phyloP scores from a whole-genome alignment of 2,113 vertebrate genomes.

The Leptodactylus fuscus region DNA sequence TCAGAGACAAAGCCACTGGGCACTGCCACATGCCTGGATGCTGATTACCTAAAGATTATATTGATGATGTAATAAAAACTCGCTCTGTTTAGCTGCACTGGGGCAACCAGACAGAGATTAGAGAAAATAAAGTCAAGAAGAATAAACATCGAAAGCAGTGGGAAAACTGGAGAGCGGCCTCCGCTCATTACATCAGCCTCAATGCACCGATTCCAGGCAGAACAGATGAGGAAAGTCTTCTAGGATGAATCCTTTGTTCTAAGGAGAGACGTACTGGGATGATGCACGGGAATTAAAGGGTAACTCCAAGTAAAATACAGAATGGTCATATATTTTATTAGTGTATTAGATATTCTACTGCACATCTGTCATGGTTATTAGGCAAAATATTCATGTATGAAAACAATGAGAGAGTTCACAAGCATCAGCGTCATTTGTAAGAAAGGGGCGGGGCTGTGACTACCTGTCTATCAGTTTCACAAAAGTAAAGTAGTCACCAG shows the following conservation, averaged over 20 bases:
- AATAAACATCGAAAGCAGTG: slow-evolving; percentile 74
- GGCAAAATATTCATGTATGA: no score
- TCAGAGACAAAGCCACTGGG: slow-evolving; percentile 69
- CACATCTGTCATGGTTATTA: no score
- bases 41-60: slow-evolving; percentile 81
- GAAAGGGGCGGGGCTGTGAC: background rate
- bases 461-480: no score
- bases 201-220: background rate
- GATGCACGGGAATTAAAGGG: background rate
- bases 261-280: background rate
- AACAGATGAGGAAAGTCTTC: background rate
- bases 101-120: slow-evolving; percentile 78
- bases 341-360: background rate
- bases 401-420: no score
- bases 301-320: background rate
- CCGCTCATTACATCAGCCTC: slow-evolving; percentile 24
- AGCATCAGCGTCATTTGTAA: background rate
- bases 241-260: background rate
- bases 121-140: slow-evolving; percentile 75
- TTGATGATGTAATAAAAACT: slow-evolving; percentile 85
- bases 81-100: slow-evolving; percentile 77
- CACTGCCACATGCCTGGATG: slow-evolving; percentile 70
- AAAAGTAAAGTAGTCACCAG: no score
- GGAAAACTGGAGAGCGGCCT: slow-evolving; percentile 61
- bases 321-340: background rate